Base-by-base conservation (phyloP, 2,888 invertebrate species). In the Standfussiana lucernea region DNA sequence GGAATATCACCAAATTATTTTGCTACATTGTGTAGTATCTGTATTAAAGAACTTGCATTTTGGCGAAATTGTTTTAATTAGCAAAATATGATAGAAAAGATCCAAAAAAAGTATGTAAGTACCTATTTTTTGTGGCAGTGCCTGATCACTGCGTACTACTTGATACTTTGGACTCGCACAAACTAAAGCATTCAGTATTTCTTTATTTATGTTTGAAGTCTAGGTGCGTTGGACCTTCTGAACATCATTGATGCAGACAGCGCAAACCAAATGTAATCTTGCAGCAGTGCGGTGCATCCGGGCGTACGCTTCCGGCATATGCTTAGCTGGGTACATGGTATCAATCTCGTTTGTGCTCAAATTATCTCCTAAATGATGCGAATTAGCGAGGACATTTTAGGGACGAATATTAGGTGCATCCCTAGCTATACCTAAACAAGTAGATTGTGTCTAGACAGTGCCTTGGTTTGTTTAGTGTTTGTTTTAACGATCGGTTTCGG, bases 231-330 rank as follows among this genome's bases (percentile, higher is more conserved):
- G 13, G 8, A 1, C 18, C 68, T 84, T 86, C 86, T 86, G 62
- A 35, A 21, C 5, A 6, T 28, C 21, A n/a, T 50, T 47, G 66
- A 32, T 70, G 45, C 45, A 74, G 47, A n/a, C 66, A 59, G 15
- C 72, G 53, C 75, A 73, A 85, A n/a, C n/a, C n/a, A n/a, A 83
- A 79, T 85, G 78, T 85, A 83, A 83, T 83, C 78, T 77, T 75
- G 76, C 69, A 72, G 75, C 73, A 32, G 50, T 86, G 85, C 82
- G 79, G 80, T 88, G 86, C 86, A 89, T 85, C 87, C 89, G 88
- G 79, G 87, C 86, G 80, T 81, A 78, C 74, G 75, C 86, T 90
- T 91, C 92, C 91, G 91, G 89, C 84, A 80, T 72, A 45, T 50
- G 83, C n/a, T 80, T 65, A n/a, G 64, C 40, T n/a, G 13, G 40